A percentile compares a stretch with the other conserved stretches of the same genome.
These are phyloP conservation scores for Plemyria rubiginata DNA, from an alignment of 2,888 invertebrate species.

Conservation along the genomic window DNA sequence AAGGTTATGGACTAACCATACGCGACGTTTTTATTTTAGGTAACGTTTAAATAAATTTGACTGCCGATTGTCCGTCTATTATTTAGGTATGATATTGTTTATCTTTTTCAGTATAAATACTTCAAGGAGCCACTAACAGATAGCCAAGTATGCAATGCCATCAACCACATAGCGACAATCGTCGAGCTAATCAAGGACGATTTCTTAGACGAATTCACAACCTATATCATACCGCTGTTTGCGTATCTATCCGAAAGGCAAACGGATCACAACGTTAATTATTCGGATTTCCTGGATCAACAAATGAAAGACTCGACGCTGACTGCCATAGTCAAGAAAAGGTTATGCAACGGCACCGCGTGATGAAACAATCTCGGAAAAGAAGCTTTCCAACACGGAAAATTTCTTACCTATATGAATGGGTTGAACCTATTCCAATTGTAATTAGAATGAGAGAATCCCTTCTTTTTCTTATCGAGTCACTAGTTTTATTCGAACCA, in stretches of 20 bases:
- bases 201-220: slow-evolving; percentile 55
- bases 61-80: background rate
- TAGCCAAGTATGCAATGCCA: slow-evolving; percentile 52
- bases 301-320: slow-evolving; percentile 25
- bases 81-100: slow-evolving; percentile 14
- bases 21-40: no score
- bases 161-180: slow-evolving; percentile 54
- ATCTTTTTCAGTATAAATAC: slow-evolving; percentile 70
- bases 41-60: no score
- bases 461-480: background rate
- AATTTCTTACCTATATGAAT: background rate
- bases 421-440: background rate
- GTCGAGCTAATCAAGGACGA: slow-evolving; percentile 50
- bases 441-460: background rate
- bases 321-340: slow-evolving; percentile 29
- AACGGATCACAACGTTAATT: slow-evolving; percentile 49
- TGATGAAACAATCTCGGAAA: background rate
- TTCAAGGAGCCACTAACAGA: slow-evolving; percentile 61
- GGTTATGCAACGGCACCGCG: slow-evolving; percentile 39
- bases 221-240: slow-evolving; percentile 61
- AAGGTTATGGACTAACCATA: no score
- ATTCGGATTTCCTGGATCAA: slow-evolving; percentile 39
- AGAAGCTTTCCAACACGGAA: background rate
- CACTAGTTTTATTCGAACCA: no score
- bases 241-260: slow-evolving; percentile 62